These are phyloP conservation scores for Cyclura pinguis DNA, from an alignment of 2,797 vertebrate species.

Conservation along the genomic window DNA sequence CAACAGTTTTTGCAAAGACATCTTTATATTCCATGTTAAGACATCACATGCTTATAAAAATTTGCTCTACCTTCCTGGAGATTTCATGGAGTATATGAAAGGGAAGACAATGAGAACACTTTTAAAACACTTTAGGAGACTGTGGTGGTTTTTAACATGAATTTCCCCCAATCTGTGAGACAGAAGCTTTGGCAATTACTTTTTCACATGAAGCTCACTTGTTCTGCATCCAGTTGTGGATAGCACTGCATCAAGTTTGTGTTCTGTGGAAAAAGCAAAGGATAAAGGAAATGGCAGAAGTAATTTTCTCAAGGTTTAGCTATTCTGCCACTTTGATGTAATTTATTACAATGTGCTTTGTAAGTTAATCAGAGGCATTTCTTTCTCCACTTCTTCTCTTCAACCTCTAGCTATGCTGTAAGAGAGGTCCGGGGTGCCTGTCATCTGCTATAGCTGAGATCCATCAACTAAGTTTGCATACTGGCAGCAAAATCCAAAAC, in stretches of 20 bases:
- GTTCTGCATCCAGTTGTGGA: slow-evolving; percentile 21
- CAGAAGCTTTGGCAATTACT: neutral
- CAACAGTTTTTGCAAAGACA: no score
- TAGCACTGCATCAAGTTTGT: neutral
- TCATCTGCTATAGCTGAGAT: slow-evolving; percentile 57
- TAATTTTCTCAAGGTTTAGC: slow-evolving; percentile 56
- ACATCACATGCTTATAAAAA: neutral
- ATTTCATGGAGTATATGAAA: neutral
- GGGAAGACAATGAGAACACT: neutral
- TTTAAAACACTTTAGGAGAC: neutral
- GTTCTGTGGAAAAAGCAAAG: rapidly evolving
- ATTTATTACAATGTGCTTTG: slow-evolving; percentile 57
- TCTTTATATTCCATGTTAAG: no score
- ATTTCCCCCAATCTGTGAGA: neutral
- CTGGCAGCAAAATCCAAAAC: slow-evolving; percentile 54
- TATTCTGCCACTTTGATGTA: slow-evolving; percentile 49
- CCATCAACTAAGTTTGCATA: slow-evolving; percentile 58
- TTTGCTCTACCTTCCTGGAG: neutral
- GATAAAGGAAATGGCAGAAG: slow-evolving; percentile 62
- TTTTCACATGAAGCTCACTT: neutral
- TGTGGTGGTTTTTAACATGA: neutral
- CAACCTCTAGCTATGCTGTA: slow-evolving; percentile 50
- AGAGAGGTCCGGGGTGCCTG: slow-evolving; percentile 50
- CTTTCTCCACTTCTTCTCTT: slow-evolving; percentile 10
- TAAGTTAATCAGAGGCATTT: slow-evolving; percentile 47